Evolutionary conservation across 1,140 invertebrate genomes (phyloP).

Genomic region (Campoletis sonorensis): DNA sequence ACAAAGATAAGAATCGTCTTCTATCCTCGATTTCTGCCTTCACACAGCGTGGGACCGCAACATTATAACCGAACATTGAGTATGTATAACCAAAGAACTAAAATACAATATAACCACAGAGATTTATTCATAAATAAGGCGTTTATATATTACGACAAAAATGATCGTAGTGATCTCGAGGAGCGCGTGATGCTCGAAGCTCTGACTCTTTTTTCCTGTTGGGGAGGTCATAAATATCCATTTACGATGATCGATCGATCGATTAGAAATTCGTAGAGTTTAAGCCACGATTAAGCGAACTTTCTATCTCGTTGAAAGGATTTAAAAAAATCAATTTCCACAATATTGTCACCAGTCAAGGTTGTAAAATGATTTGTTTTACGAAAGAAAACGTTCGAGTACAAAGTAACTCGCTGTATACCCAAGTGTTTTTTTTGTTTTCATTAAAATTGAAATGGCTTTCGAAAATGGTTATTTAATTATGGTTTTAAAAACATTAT

Average conservation of each 20-base stretch:
- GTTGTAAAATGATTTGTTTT: too few relatives aligned
- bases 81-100: neutral
- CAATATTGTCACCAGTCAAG: too few relatives aligned
- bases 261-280: slow-evolving; percentile 5
- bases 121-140: neutral
- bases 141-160: neutral
- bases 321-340: too few relatives aligned
- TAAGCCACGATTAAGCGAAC: too few relatives aligned
- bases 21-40: slow-evolving; percentile 22
- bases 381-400: too few relatives aligned
- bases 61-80: slow-evolving; percentile 6
- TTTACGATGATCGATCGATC: slow-evolving; percentile 14
- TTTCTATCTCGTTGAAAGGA: too few relatives aligned
- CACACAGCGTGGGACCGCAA: slow-evolving; percentile 49
- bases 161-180: neutral
- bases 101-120: neutral
- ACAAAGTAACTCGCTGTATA: too few relatives aligned
- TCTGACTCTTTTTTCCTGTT: neutral
- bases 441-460: too few relatives aligned
- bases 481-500: too few relatives aligned
- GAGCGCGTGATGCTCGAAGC: neutral
- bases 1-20: slow-evolving; percentile 50
- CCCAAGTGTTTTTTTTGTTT: too few relatives aligned
- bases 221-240: neutral
- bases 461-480: too few relatives aligned